Percentiles rank a stretch among this genome's conserved stretches.
phyloP scores from a whole-genome alignment of 2,888 invertebrate genomes.

The Choreutis nemorana region DNA sequence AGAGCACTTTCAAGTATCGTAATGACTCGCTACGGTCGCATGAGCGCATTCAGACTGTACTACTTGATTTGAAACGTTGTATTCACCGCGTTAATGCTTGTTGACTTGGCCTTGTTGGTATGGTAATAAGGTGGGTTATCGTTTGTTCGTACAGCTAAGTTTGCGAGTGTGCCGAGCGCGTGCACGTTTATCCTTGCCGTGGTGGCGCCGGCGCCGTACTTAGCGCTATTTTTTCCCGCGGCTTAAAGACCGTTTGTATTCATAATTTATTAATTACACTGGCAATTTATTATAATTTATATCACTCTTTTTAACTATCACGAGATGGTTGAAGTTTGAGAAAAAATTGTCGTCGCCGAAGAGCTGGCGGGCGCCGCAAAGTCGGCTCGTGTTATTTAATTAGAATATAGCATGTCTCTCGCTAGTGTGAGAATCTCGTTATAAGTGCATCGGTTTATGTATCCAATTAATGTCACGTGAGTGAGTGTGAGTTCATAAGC shows the following conservation, averaged over 20 bases:
- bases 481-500: no score
- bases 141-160: conserved; percentile 15
- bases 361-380: conserved; percentile 22
- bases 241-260: conserved; percentile 37
- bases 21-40: conserved; percentile 62
- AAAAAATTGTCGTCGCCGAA: conserved; percentile 16
- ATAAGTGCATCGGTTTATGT: no score
- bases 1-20: conserved; percentile 50
- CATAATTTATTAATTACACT: conserved; percentile 61
- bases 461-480: no score
- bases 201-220: conserved; percentile 61
- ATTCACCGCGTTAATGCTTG: conserved; percentile 14
- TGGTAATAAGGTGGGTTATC: conserved; percentile 21
- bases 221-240: conserved; percentile 56
- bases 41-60: conserved; percentile 51
- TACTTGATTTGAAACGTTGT: conserved; percentile 26
- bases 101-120: conserved; percentile 18
- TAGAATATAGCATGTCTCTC: conserved; percentile 36
- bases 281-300: conserved; percentile 55
- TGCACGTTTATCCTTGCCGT: conserved; percentile 47
- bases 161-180: conserved; percentile 32
- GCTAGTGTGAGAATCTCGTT: no score
- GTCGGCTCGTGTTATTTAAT: conserved; percentile 24
- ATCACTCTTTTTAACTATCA: conserved; percentile 32
- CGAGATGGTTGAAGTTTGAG: no score